phyloP scores from a whole-genome alignment of 2,888 invertebrate genomes.

The Tachina grossa region DNA sequence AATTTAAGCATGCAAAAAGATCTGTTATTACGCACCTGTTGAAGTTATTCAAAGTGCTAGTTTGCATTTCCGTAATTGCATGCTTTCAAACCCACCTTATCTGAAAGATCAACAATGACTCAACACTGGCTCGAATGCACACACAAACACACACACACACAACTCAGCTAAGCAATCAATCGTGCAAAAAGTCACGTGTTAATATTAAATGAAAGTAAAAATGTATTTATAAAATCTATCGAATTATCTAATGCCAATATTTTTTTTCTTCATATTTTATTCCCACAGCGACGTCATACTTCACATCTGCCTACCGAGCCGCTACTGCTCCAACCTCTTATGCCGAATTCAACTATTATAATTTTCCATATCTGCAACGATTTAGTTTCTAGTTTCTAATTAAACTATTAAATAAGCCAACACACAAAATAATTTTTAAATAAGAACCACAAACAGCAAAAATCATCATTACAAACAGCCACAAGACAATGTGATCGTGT shows the following conservation, averaged over 20 bases:
- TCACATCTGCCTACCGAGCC: conserved; percentile 75
- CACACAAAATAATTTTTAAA: conserved; percentile 23
- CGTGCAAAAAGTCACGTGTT: conserved; percentile 36
- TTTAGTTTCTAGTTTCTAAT: conserved; percentile 76
- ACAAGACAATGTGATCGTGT: conserved; percentile 5
- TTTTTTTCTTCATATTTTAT: not conserved
- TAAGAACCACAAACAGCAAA: conserved; percentile 33
- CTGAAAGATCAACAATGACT: conserved; percentile 1
- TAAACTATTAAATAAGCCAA: conserved; percentile 10
- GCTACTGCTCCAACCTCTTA: conserved; percentile 76
- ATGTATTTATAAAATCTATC: conserved; percentile 4
- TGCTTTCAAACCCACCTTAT: conserved; percentile 5
- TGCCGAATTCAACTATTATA: conserved; percentile 78
- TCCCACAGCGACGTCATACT: conserved; percentile 54
- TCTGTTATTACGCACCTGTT: conserved; percentile 51
- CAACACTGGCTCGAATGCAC: not conserved
- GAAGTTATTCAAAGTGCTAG: conserved; percentile 17
- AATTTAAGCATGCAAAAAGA: conserved; percentile 18
- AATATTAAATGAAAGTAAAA: conserved; percentile 30
- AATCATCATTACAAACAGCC: conserved; percentile 25
- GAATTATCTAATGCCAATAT: conserved; percentile 2
- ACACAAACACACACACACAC: not conserved
- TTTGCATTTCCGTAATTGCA: conserved; percentile 65
- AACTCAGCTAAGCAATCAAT: conserved; percentile 5
- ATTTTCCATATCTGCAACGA: conserved; percentile 76